Percentiles rank a stretch among this genome's conserved stretches.
Evolutionary conservation across 2,113 vertebrate species (phyloP).

Genomic region (Synchiropus splendidus): DNA sequence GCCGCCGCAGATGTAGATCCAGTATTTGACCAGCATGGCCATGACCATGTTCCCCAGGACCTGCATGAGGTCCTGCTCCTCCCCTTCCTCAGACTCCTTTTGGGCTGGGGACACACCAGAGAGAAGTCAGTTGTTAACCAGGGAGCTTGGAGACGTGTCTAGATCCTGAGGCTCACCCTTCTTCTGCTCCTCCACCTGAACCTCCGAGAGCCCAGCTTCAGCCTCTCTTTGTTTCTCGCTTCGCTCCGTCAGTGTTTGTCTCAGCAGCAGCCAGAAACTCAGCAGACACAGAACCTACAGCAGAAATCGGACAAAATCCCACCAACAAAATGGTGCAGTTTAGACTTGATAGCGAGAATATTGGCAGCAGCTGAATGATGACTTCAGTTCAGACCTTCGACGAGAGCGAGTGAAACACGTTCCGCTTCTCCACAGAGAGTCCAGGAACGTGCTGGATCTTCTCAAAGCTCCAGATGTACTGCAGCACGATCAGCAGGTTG

Average conservation of each 20-base stretch:
- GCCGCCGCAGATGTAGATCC: slow-evolving; percentile 94
- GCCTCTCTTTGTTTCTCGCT: slow-evolving; percentile 66
- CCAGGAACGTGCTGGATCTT: slow-evolving; percentile 61
- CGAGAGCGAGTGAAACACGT: slow-evolving; percentile 75
- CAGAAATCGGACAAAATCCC: background rate
- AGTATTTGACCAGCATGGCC: slow-evolving; percentile 93
- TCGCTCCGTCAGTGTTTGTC: slow-evolving; percentile 88
- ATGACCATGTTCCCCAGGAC: slow-evolving; percentile 87
- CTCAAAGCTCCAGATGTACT: slow-evolving; percentile 93
- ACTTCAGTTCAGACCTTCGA: too few species aligned
- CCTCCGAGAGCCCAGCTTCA: slow-evolving; percentile 74
- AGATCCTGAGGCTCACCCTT: slow-evolving; percentile 72
- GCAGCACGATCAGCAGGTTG: slow-evolving; percentile 81
- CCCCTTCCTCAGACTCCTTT: slow-evolving; percentile 48
- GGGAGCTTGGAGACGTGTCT: too few species aligned
- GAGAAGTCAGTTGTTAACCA: slow-evolving; percentile 1
- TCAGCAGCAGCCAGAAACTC: slow-evolving; percentile 94
- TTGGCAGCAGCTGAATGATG: too few species aligned
- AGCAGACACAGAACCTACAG: slow-evolving; percentile 85
- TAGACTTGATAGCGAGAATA: background rate
- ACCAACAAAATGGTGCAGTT: too few species aligned
- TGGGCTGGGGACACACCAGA: slow-evolving; percentile 53
- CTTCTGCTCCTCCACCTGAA: slow-evolving; percentile 73
- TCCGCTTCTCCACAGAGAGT: slow-evolving; percentile 71
- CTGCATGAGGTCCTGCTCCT: slow-evolving; percentile 84